Conservation (phyloP, 2,113 vertebrate species). For the Asarcornis scutulata region DNA sequence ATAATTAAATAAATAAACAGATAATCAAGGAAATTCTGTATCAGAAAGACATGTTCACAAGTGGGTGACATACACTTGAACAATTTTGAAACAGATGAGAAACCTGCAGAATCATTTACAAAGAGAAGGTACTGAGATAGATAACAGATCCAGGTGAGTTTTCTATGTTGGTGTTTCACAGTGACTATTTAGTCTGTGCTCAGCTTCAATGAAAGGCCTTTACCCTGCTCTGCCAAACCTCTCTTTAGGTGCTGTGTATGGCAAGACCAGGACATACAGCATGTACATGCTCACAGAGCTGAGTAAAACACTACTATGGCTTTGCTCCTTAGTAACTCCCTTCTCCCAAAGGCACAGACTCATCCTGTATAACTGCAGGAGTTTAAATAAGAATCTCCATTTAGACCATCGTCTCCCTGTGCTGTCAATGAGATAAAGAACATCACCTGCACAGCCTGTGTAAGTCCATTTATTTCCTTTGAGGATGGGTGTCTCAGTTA, state of each 20-base stretch:
- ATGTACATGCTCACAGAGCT: fast-evolving
- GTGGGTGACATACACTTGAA: not conserved
- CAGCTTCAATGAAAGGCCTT: not conserved
- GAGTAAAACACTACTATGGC: not conserved
- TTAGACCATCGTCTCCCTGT: not conserved
- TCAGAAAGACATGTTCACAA: not conserved
- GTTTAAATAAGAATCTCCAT: not conserved
- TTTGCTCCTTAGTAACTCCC: not conserved
- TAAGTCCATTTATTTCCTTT: not conserved
- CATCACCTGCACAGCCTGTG: not conserved
- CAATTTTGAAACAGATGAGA: not conserved
- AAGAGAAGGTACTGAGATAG: not conserved
- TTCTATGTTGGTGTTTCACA: not conserved
- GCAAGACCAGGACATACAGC: not conserved
- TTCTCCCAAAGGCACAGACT: not conserved
- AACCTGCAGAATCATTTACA: not conserved
- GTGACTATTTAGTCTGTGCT: not conserved
- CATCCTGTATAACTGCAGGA: not conserved
- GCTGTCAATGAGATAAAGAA: not conserved
- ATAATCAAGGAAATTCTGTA: not conserved
- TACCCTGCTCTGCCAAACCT: not conserved
- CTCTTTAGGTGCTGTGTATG: not conserved
- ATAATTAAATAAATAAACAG: no score
- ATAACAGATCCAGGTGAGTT: not conserved
- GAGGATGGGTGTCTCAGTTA: not conserved